Percentiles rank a stretch among this genome's conserved stretches.
Evolutionary conservation across 2,113 vertebrate species (phyloP).

Genomic region (Pontoporia blainvillei): DNA sequence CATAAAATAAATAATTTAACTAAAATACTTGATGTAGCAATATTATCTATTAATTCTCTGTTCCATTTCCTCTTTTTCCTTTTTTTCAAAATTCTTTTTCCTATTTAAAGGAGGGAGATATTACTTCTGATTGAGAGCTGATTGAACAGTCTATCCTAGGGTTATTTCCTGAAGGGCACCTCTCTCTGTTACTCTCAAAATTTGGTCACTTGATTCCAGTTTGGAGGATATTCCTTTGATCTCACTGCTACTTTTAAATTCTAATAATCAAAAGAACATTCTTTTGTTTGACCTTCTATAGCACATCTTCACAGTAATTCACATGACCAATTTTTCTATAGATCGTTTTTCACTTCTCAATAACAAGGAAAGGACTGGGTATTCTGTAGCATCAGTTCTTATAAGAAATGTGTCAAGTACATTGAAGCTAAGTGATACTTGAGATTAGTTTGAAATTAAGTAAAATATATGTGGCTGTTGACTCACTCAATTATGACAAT

Average conservation of each 20-base stretch:
- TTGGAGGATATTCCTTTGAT: not conserved
- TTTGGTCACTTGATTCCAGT: not conserved
- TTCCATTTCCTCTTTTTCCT: not conserved
- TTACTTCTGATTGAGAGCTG: not conserved
- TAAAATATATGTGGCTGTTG: not conserved
- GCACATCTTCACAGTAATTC: not conserved
- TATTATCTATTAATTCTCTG: not conserved
- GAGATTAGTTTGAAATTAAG: conserved; percentile 5
- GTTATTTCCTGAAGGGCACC: not conserved
- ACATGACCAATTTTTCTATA: not conserved
- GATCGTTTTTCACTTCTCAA: not conserved
- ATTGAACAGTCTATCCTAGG: not conserved
- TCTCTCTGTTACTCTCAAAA: not conserved
- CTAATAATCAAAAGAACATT: not conserved
- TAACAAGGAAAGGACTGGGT: not conserved
- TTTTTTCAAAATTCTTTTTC: not conserved
- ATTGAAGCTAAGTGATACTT: not conserved
- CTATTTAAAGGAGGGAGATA: not conserved
- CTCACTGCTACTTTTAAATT: not conserved
- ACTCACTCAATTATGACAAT: not conserved
- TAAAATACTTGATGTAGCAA: not conserved
- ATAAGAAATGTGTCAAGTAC: not conserved
- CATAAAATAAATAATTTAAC: not conserved
- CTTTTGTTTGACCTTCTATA: not conserved
- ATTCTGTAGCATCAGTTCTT: not conserved